Evolutionary conservation across 2,888 invertebrate species (phyloP).

Genomic region (Abrostola tripartita): DNA sequence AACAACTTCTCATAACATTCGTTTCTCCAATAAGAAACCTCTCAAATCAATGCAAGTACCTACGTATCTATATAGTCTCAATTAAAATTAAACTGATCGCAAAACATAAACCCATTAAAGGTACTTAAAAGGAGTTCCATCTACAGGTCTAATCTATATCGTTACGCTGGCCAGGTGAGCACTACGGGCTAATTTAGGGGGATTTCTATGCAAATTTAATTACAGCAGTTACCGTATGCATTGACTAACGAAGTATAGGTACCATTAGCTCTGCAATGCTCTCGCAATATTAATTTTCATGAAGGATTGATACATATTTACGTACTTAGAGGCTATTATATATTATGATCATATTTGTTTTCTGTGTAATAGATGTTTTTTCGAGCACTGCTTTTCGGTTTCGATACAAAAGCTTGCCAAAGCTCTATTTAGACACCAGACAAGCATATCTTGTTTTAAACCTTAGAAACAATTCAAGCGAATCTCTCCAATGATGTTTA

Average conservation of each 20-base stretch:
- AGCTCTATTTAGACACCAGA: too few species aligned
- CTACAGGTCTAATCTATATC: conserved; percentile 42
- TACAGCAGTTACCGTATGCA: conserved; percentile 66
- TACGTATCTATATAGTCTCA: background rate
- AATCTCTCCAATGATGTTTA: too few species aligned
- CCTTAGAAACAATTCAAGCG: too few species aligned
- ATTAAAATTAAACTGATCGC: conserved; percentile 24
- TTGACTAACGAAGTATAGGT: conserved; percentile 70
- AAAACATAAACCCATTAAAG: conserved; percentile 27
- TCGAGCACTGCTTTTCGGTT: too few species aligned
- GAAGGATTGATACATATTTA: conserved; percentile 46
- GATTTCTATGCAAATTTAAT: conserved; percentile 84
- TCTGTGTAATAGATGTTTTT: too few species aligned
- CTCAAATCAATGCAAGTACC: background rate
- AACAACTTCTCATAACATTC: too few species aligned
- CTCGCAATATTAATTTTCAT: conserved; percentile 65
- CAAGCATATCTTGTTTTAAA: too few species aligned
- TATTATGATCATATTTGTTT: too few species aligned
- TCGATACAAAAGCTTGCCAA: too few species aligned
- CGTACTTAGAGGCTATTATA: background rate
- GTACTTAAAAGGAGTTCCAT: conserved; percentile 39
- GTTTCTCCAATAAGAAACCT: too few species aligned
- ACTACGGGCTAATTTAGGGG: conserved; percentile 73
- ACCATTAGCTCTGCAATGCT: conserved; percentile 66
- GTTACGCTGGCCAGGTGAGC: conserved; percentile 38